A percentile compares a stretch with the other conserved stretches of the same genome.
These are phyloP conservation scores for Acropora yongei DNA, from an alignment of 64 coral and sea anemone genomes.

Conservation along the genomic window DNA sequence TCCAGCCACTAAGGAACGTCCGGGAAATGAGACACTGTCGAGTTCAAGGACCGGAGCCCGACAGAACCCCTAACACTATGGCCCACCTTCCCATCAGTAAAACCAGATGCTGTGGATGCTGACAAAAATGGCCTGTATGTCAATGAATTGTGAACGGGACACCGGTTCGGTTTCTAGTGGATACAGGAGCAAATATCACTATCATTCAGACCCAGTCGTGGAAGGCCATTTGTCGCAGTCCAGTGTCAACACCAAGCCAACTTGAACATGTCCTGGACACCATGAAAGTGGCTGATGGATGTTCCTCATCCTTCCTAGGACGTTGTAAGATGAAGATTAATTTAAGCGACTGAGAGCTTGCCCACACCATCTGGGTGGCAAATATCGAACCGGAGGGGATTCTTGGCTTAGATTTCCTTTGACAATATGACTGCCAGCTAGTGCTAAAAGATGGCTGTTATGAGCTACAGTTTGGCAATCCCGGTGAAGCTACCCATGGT, in stretches of 20 bases:
- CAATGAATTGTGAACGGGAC: background rate
- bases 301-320: slow-evolving; percentile 7
- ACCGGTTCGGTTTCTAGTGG: slow-evolving; percentile 14
- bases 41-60: slow-evolving; percentile 37
- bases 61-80: background rate
- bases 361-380: background rate
- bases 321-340: background rate
- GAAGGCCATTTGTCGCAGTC: background rate
- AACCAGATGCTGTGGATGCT: slow-evolving; percentile 4
- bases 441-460: background rate
- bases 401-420: slow-evolving; percentile 46
- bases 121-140: slow-evolving; percentile 41
- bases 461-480: too few relatives aligned
- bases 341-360: background rate
- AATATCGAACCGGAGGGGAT: slow-evolving; percentile 61
- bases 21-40: background rate
- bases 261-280: background rate
- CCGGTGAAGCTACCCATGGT: too few relatives aligned
- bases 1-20: background rate
- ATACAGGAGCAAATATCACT: slow-evolving; percentile 44
- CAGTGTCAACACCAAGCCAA: background rate
- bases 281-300: slow-evolving; percentile 43
- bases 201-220: background rate
- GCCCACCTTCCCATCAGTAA: background rate
- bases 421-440: background rate